Evolutionary conservation across 2,797 vertebrate genomes (phyloP), one percentile per base, ranked within the genome.

Genomic region (Brachyalestes nurse): DNA sequence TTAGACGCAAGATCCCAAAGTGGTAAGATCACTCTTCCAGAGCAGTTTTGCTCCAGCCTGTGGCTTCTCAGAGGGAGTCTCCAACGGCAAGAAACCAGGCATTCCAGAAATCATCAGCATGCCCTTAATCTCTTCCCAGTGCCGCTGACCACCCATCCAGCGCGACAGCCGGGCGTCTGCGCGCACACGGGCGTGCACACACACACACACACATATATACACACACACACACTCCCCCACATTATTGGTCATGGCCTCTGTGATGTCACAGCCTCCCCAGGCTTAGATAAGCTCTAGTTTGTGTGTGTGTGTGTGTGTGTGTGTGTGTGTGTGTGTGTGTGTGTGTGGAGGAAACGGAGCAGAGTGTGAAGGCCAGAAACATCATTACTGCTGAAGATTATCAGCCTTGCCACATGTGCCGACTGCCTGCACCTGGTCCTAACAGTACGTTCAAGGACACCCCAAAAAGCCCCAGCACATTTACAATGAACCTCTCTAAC

Each of bases 31-130:
- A 9, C 40, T 73, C 40, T 67, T 76, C 65, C 38, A 66, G 67
- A 28, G 60, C 34, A 23, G 38, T 57, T 51, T 57, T 42, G 16
- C 53, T 66, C 23, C 70, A 25, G 25, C 17, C 51, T 72, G 38
- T 14, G 42, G 60, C 45, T 51, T 17, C 67, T 57, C 6, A 19
- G 64, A 64, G 73, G 76, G 88, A 89, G 86, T 47, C 61, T 82
- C 87, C 88, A 64, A 58, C 45, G 38, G 61, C 67, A 81, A 77
- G 70, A 77, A 80, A 66, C 53, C 74, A 91, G 88, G 88, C 86
- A 93, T 92, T 82, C 86, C 87, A 92, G 90, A 89, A 88, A 93
- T 88, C 91, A 92, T 40, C 87, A 88, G 91, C 90, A 93, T 92
- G 90, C 84, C 84, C 87, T 88, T 90, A 87, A 89, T 91, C 90